A percentile compares a stretch with the other conserved stretches of the same genome.
phyloP scores from a whole-genome alignment of 2,797 vertebrate species.

The Spinibarbus caldwelli region DNA sequence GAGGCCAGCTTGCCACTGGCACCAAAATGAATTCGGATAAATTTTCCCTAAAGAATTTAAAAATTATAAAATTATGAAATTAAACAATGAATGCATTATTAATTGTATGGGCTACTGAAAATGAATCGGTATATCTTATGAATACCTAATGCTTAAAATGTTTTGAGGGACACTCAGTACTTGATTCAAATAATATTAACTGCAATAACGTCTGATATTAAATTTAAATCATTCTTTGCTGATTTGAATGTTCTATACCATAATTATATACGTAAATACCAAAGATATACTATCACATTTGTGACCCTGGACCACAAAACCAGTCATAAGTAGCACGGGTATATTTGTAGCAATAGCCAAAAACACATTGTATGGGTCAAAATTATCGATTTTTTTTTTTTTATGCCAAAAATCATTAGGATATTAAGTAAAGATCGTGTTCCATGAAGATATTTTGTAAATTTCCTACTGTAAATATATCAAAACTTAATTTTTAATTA shows the following conservation, averaged over 20 bases:
- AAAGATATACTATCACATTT: neutral
- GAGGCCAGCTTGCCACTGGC: slow-evolving; percentile 90
- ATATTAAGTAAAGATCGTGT: too few species aligned
- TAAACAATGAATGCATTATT: neutral
- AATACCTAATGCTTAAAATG: neutral
- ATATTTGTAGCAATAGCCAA: too few species aligned
- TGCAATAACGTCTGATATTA: neutral
- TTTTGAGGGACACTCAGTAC: neutral
- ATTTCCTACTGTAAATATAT: too few species aligned
- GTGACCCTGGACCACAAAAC: too few species aligned
- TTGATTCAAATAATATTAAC: neutral
- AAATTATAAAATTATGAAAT: neutral
- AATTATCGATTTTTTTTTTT: too few species aligned
- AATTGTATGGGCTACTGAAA: neutral
- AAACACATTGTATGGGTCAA: too few species aligned
- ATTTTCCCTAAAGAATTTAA: slow-evolving; percentile 82
- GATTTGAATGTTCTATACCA: neutral
- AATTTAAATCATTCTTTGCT: neutral
- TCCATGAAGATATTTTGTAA: too few species aligned
- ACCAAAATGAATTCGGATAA: slow-evolving; percentile 91
- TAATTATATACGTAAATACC: neutral
- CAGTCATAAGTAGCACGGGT: too few species aligned
- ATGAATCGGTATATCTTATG: neutral
- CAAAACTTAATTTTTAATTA: too few species aligned
- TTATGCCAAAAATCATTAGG: too few species aligned